phyloP scores from a whole-genome alignment of 1,140 invertebrate genomes.

The Ips nitidus region DNA sequence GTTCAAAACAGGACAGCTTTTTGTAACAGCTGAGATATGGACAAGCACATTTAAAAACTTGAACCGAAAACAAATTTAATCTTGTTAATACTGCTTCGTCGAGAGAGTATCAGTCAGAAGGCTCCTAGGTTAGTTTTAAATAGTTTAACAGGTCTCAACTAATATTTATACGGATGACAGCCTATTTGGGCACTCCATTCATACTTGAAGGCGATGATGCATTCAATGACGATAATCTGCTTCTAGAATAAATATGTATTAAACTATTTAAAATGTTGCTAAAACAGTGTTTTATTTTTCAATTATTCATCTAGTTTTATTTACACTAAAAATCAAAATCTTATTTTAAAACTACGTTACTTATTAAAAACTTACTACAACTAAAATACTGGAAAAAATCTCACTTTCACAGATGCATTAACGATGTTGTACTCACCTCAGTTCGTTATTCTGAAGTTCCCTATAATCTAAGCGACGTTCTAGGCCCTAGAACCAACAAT shows the following conservation, averaged over 20 bases:
- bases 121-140: constrained; percentile 1
- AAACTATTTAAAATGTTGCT: not conserved
- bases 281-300: no score
- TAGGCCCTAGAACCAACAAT: constrained; percentile 17
- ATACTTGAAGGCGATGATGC: constrained; percentile 17
- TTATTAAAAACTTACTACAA: not conserved
- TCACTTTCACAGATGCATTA: not conserved
- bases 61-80: not conserved
- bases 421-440: constrained; percentile 15
- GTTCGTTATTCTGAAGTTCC: constrained; percentile 20
- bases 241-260: constrained; percentile 18
- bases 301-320: no score
- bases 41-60: no score
- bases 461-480: constrained; percentile 30
- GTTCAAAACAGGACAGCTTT: not conserved
- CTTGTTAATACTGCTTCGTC: not conserved
- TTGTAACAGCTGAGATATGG: no score
- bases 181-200: constrained; percentile 27
- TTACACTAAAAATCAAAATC: not conserved
- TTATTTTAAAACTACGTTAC: not conserved
- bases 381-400: no score
- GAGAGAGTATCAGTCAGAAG: not conserved
- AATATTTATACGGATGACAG: constrained; percentile 10
- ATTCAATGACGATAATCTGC: constrained; percentile 19
- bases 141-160: constrained; percentile 9